Conservation (phyloP, 2,888 invertebrate genomes). For the Gnatocerus cornutus region DNA sequence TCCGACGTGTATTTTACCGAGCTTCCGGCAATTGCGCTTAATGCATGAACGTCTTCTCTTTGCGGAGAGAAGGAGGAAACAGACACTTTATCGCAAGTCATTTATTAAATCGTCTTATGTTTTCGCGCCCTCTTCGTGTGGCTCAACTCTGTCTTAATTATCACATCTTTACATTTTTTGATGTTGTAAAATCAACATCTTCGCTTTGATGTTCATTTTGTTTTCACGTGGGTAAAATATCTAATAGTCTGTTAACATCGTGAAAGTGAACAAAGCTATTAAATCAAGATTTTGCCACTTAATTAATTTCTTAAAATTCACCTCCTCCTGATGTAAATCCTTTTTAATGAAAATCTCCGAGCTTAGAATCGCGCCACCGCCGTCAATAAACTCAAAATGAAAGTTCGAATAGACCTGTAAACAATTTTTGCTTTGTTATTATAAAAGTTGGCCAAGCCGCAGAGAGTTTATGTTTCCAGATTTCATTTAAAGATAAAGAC, state of each 20-base stretch:
- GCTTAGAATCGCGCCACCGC: neutral
- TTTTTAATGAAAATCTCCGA: slow-evolving; percentile 18
- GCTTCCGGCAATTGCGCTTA: slow-evolving; percentile 51
- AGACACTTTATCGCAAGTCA: slow-evolving; percentile 37
- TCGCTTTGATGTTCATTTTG: too few species aligned
- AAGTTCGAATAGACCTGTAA: neutral
- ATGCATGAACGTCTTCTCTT: slow-evolving; percentile 51
- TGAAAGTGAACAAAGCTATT: too few species aligned
- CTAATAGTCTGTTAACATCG: too few species aligned
- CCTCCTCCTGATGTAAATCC: slow-evolving; percentile 11
- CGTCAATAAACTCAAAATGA: slow-evolving; percentile 15
- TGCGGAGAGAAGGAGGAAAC: slow-evolving; percentile 34
- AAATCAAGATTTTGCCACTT: too few species aligned
- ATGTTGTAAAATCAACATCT: too few species aligned
- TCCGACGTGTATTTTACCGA: slow-evolving; percentile 27
- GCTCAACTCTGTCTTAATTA: slow-evolving; percentile 14
- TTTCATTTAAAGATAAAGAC: slow-evolving; percentile 13
- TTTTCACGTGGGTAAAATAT: too few species aligned
- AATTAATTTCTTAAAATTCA: slow-evolving; percentile 1
- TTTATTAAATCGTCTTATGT: slow-evolving; percentile 47
- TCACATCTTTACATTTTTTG: slow-evolving; percentile 18
- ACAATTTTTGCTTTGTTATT: neutral
- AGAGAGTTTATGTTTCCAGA: neutral
- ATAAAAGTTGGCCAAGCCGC: slow-evolving; percentile 1
- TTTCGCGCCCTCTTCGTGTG: slow-evolving; percentile 9